These are phyloP conservation scores for Platalea minor DNA, from an alignment of 2,797 vertebrate genomes.

Conservation along the genomic window DNA sequence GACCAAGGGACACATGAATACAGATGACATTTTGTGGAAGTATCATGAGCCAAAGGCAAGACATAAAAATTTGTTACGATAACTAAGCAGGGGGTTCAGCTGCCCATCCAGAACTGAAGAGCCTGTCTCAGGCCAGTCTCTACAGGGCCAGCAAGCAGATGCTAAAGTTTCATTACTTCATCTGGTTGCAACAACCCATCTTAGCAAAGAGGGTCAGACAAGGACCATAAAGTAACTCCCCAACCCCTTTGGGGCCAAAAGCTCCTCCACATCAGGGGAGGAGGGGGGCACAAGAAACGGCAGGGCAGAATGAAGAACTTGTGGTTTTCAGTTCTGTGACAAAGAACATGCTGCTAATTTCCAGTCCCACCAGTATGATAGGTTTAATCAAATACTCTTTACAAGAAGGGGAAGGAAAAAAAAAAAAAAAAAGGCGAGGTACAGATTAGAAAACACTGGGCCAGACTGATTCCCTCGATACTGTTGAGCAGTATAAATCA, in stretches of 20 bases:
- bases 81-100: not conserved
- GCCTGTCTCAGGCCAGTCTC: not conserved
- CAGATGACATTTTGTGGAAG: not conserved
- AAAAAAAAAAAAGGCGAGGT: not conserved
- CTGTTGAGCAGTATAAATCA: not conserved
- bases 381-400: not conserved
- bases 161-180: not conserved
- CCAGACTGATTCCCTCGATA: too few species aligned
- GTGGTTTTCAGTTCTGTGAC: not conserved
- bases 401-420: not conserved
- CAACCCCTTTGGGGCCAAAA: not conserved
- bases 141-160: not conserved
- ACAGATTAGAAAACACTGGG: too few species aligned
- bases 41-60: not conserved
- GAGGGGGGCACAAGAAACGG: not conserved
- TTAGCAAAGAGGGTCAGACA: not conserved
- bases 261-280: fast-evolving
- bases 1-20: not conserved
- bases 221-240: not conserved
- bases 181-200: not conserved
- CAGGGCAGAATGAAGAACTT: not conserved
- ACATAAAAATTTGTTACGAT: not conserved
- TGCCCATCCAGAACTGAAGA: not conserved
- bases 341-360: not conserved
- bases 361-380: not conserved